Conservation (phyloP, 2,888 invertebrate genomes). For the Adelphocoris suturalis region DNA sequence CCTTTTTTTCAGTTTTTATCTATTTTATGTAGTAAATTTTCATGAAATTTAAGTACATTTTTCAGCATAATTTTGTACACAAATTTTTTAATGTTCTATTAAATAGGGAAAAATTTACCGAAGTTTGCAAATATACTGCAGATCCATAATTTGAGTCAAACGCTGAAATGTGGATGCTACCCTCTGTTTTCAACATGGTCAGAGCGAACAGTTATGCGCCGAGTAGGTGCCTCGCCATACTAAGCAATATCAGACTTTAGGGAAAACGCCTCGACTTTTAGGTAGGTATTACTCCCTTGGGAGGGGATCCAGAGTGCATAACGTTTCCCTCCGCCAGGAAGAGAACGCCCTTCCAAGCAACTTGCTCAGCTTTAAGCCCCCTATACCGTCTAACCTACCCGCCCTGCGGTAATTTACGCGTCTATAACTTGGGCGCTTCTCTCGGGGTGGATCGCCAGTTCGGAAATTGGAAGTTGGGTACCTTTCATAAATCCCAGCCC, state of each 20-base stretch:
- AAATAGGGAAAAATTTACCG: too few species aligned
- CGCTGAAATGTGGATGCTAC: too few species aligned
- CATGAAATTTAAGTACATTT: too few species aligned
- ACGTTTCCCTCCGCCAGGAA: background rate
- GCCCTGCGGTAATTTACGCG: conserved; percentile 65
- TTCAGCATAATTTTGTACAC: too few species aligned
- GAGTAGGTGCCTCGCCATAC: too few species aligned
- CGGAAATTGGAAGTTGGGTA: conserved; percentile 72
- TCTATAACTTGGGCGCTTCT: conserved; percentile 64
- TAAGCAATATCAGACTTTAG: background rate
- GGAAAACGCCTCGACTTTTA: conserved; percentile 13
- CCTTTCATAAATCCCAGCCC: conserved; percentile 68
- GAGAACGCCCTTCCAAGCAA: background rate
- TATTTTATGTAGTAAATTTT: too few species aligned
- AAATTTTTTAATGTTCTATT: too few species aligned
- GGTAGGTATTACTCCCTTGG: conserved; percentile 46
- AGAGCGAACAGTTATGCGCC: too few species aligned
- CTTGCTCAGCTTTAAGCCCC: conserved; percentile 44
- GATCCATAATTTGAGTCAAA: too few species aligned
- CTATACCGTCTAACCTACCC: conserved; percentile 35
- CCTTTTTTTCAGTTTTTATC: too few species aligned
- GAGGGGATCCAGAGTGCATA: conserved; percentile 31
- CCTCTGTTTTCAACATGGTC: too few species aligned
- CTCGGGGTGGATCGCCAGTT: conserved; percentile 66
- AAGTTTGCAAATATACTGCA: too few species aligned